Percentiles rank a stretch among this genome's conserved stretches.
Evolutionary conservation across 2,888 invertebrate species (phyloP).

Genomic region (Steinernema carpocapsae): DNA sequence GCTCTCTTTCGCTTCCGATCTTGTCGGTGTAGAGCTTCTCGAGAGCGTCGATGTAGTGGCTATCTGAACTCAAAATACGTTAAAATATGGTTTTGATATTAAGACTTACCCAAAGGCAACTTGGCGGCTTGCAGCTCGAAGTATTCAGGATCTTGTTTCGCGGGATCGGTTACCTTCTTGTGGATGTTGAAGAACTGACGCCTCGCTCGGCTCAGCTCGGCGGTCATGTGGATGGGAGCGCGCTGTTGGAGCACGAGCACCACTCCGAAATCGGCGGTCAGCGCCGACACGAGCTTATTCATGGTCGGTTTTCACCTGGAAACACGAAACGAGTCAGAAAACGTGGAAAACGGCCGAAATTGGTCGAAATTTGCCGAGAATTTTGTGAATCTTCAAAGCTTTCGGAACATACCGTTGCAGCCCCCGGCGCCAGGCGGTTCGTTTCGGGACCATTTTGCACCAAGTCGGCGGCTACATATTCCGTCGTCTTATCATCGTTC

Average conservation of each 20-base stretch:
- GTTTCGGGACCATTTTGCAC: too few relatives aligned
- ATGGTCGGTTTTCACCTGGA: slow-evolving; percentile 4
- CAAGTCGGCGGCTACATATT: too few relatives aligned
- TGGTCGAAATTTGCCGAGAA: too few relatives aligned
- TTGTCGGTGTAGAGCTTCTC: slow-evolving; percentile 63
- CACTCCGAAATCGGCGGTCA: slow-evolving; percentile 15
- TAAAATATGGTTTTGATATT: not conserved
- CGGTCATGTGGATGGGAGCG: slow-evolving; percentile 29
- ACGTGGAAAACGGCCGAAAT: too few relatives aligned
- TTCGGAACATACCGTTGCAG: too few relatives aligned
- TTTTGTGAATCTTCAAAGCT: too few relatives aligned
- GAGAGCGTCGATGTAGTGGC: slow-evolving; percentile 63
- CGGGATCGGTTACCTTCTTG: slow-evolving; percentile 66
- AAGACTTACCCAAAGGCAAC: slow-evolving; percentile 58
- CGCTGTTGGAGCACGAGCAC: not conserved
- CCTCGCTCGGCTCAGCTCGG: slow-evolving; percentile 38
- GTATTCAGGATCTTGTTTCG: slow-evolving; percentile 62
- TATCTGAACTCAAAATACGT: slow-evolving; percentile 51
- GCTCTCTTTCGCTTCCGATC: slow-evolving; percentile 63
- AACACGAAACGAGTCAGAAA: too few relatives aligned
- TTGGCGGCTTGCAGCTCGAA: slow-evolving; percentile 64
- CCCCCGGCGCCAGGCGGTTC: too few relatives aligned
- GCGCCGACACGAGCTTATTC: slow-evolving; percentile 24
- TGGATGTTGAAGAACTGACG: slow-evolving; percentile 60
- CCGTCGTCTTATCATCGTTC: too few relatives aligned